Evolutionary conservation across 2,888 invertebrate species (phyloP), one percentile per base, ranked within the genome.

Genomic region (Oscheius sp.): DNA sequence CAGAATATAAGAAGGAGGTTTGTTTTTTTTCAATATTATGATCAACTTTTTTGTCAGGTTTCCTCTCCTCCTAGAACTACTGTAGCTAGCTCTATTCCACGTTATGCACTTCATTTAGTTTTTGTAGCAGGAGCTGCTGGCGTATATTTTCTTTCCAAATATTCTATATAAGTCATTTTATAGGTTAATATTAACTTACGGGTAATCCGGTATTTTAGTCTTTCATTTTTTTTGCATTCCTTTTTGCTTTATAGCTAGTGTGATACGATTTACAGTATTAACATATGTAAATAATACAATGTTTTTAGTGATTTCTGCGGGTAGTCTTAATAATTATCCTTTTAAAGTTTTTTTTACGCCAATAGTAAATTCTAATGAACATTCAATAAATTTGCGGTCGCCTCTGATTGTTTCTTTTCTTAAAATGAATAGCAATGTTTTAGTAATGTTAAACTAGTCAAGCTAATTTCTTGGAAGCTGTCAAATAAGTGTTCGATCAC

Each of bases 101-200:
- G 76, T n/a, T 74, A 77, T 64, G 70, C 77, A 14, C 70, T 77
- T 5, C 74, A 74, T 26, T 70, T 77, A 47, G 66, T 74, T 47
- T 71, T 76, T 38, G 77, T 74, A 26, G 75, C 75, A 12, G 79
- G 79, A 49, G 76, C 74, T 9, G 76, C 76, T 2, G 65, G 72
- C 28, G 68, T 65, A 41, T 41, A 41, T 26, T 30, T 28, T 50
- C 50, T 28, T 28, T 17, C 17, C 54, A 32, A 32, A 36, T 36
- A 32, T 30, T 30, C 17, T 30, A 22, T 30, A 8, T 28, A 50
- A 22, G 50, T 24, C 17, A 28, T 50, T 8, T 17, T 12, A 30
- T 30, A 24, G 28, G 26, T 26, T 50, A n/a, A n/a, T n/a, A n/a
- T n/a, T n/a, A n/a, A n/a, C n/a, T 36, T 14, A 36, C 36, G 36